Conservation (phyloP, 2,797 vertebrate genomes). For the Cephalopachus bancanus region DNA sequence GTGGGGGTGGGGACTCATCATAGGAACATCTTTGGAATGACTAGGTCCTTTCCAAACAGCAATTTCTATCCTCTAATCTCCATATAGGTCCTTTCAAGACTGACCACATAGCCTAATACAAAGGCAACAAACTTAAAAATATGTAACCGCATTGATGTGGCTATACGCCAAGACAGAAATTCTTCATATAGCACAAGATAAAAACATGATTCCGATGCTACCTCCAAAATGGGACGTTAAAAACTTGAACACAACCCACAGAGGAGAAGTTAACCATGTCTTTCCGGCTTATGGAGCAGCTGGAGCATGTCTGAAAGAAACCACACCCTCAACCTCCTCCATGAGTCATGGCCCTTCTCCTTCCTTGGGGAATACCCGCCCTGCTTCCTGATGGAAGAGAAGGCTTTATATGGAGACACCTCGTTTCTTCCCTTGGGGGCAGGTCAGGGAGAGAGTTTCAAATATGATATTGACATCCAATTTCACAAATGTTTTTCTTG, state of each 20-base stretch:
- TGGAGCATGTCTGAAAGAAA: constrained; percentile 47
- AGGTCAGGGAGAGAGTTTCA: constrained; percentile 11
- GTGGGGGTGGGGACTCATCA: not conserved
- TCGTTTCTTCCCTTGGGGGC: not conserved
- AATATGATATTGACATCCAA: not conserved
- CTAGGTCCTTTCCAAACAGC: not conserved
- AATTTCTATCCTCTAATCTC: not conserved
- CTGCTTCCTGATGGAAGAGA: constrained; percentile 58
- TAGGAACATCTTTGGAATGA: not conserved
- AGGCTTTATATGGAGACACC: constrained; percentile 56
- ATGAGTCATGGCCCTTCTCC: constrained; percentile 63
- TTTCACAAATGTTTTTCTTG: constrained; percentile 26
- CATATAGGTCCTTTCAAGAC: not conserved
- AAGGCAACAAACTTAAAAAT: constrained; percentile 10
- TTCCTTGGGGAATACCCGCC: constrained; percentile 58
- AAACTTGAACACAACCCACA: constrained; percentile 50
- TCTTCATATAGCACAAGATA: constrained; percentile 4
- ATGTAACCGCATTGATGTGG: not conserved
- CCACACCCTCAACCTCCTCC: constrained; percentile 68
- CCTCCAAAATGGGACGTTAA: constrained; percentile 42
- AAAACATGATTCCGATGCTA: not conserved
- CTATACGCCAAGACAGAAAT: not conserved
- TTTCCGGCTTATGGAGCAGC: constrained; percentile 40
- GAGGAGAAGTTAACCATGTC: constrained; percentile 55
- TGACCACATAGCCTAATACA: not conserved